A percentile compares a stretch with the other conserved stretches of the same genome.
Conservation (phyloP, 2,113 vertebrate species). For the Jacana jacana region DNA sequence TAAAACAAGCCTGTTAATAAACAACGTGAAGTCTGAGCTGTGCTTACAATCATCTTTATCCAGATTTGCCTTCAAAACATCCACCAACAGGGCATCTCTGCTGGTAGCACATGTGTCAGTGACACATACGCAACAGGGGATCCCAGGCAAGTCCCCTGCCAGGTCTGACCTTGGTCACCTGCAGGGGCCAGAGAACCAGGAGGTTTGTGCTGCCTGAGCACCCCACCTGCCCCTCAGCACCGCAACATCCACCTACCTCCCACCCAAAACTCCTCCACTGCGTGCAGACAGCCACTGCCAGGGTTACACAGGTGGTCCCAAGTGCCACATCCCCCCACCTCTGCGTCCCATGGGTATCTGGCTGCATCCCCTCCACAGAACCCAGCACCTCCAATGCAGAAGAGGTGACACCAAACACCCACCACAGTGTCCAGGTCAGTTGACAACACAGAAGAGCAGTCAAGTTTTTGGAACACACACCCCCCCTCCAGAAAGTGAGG, state of each 20-base stretch:
- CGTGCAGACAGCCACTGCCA: background rate
- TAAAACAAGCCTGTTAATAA: background rate
- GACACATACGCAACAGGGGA: accelerated
- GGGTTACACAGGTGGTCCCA: background rate
- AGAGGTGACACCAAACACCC: background rate
- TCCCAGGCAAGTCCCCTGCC: background rate
- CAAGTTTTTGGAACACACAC: background rate
- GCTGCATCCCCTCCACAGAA: background rate
- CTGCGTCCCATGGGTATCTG: accelerated
- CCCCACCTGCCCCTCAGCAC: accelerated
- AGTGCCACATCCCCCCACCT: background rate
- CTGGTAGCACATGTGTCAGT: background rate
- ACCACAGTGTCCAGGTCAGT: accelerated
- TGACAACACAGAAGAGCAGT: background rate
- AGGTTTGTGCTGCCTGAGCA: background rate
- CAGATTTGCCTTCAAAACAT: background rate
- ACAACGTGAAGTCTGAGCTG: background rate
- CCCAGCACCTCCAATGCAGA: background rate
- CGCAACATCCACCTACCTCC: accelerated
- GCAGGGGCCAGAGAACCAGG: background rate
- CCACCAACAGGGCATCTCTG: background rate
- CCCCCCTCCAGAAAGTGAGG: background rate
- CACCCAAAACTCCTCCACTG: accelerated
- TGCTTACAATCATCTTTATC: background rate
- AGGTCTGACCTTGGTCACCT: background rate